Base-by-base conservation (phyloP, 2,113 vertebrate genomes). In the Mesoclemmys tuberculata region DNA sequence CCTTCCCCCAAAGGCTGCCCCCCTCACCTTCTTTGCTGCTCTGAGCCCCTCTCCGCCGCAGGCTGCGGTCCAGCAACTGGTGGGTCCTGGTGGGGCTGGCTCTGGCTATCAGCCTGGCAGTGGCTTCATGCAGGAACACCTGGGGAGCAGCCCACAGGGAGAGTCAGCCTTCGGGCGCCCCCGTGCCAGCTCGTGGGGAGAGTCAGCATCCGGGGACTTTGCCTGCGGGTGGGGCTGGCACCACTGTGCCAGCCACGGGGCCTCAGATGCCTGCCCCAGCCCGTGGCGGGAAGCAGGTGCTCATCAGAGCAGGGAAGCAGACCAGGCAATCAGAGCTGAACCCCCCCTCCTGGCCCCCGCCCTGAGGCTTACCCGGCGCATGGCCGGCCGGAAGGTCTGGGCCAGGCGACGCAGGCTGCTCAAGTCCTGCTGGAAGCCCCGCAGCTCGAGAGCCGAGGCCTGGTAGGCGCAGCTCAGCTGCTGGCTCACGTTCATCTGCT, bases 41-140 rank as follows among this genome's bases (percentile, higher is more conserved):
- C 1, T 98, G 98, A 10, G 99, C 98, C 10, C 98, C 98, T 90
- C 99, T 98, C 94, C 99, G 98, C 80, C 99, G 97, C 95, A 99
- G 98, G 85, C 99, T 99, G 92, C 99, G 99, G 95, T 99, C 99
- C 98, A 99, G 97, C 58, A 99, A 98, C 96, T 99, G 99, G 96
- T 99, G 99, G n/a, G 99, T 99, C 49, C 99, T 98, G 0, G 99
- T 99, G 85, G 99, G 99, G 97, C 99, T 99, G 96, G 99, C 99
- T 24, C 99, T 99, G 0, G 99, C 99, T 99, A 99, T 99, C 84
- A 99, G 98, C 92, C 99, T 97, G 88, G 99, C 99, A 0, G 99
- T 99, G 82, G 99, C 99, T 98, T 99, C 99, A 1, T 99, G 99
- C 14, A 99, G 98, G 93, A 99, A 99, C 87, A 99, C 99, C 99